phyloP scores from a whole-genome alignment of 2,888 invertebrate genomes.

The Ectemnius lituratus region DNA sequence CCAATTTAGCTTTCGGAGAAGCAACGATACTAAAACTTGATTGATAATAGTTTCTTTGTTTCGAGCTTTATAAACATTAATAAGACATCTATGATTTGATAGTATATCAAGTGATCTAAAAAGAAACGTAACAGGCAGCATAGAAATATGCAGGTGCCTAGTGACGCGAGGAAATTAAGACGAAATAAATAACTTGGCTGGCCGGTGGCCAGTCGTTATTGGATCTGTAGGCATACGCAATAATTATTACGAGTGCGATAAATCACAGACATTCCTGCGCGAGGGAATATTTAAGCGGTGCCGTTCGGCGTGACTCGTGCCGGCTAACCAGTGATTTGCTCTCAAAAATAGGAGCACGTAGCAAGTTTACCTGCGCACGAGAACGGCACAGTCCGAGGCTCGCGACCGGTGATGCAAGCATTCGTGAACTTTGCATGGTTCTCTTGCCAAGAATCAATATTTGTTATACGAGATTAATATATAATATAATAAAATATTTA shows the following conservation, averaged over 20 bases:
- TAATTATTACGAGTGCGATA: conserved; percentile 42
- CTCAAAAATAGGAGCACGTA: conserved; percentile 51
- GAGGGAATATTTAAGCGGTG: conserved; percentile 39
- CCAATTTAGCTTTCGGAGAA: too few species aligned
- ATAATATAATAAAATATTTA: too few species aligned
- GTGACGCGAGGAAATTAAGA: conserved; percentile 26
- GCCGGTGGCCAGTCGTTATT: conserved; percentile 32
- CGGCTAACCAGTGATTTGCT: conserved; percentile 47
- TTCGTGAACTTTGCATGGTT: conserved; percentile 49
- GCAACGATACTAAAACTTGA: too few species aligned
- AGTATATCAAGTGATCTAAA: too few species aligned
- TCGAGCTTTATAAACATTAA: too few species aligned
- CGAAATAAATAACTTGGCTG: conserved; percentile 22
- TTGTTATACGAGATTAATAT: conserved; percentile 21
- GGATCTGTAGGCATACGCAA: conserved; percentile 21
- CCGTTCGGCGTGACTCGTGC: conserved; percentile 41
- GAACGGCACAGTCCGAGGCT: conserved; percentile 9
- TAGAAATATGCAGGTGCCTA: too few species aligned
- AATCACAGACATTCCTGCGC: conserved; percentile 43
- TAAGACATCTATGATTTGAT: too few species aligned
- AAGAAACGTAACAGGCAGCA: too few species aligned
- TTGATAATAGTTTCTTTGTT: too few species aligned
- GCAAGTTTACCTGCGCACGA: conserved; percentile 26
- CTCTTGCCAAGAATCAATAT: conserved; percentile 37
- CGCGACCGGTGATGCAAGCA: conserved; percentile 46